Base-by-base conservation (phyloP, 2,797 vertebrate genomes). In the Anabacerthia variegaticeps region DNA sequence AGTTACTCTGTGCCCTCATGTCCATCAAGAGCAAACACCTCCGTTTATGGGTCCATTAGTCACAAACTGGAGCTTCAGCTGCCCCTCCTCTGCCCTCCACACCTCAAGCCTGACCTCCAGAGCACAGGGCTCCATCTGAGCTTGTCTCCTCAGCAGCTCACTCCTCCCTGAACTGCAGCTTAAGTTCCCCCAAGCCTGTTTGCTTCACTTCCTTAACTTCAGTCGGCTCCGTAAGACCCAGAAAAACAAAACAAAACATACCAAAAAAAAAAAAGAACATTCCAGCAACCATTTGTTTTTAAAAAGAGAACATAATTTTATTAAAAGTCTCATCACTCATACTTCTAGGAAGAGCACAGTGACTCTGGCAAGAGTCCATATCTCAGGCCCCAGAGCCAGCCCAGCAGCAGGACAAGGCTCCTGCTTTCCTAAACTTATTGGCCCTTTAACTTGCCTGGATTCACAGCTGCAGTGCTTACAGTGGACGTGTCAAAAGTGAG, bases 221-320 rank as follows among this genome's bases (percentile, higher is more conserved):
- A 23, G 56, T 19, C 67, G n/a, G 65, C 56, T 88, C 79, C 61
- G 77, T 39, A 3, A 37, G 59, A 17, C 18, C 51, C 28, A 2
- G 23, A 30, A 83, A n/a, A 32, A 83, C 89, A 76, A 20, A 59
- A 72, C 21, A 49, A 44, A 44, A 44, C 19, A 44, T 44, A 20
- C 20, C 12, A 34, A 80, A 74, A 3, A 24, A 37, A 90, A 28
- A 34, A 83, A 91, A 74, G 18, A 61, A 73, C 24, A 51, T n/a
- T 72, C 65, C 68, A 80, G 81, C 77, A 74, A 61, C 17, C 0
- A 0, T 37, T 69, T 67, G 11, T 83, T 89, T 95, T 67, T 24
- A 20, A 32, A 32, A 78, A 15, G 27, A 77, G 14, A 85, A 58
- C 30, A 23, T 22, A 58, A 19, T 26, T 97, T 97, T 97, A 97